phyloP scores from a whole-genome alignment of 30 jellyfish, hydroid and myxozoan genomes.

The Aurelia sp. region DNA sequence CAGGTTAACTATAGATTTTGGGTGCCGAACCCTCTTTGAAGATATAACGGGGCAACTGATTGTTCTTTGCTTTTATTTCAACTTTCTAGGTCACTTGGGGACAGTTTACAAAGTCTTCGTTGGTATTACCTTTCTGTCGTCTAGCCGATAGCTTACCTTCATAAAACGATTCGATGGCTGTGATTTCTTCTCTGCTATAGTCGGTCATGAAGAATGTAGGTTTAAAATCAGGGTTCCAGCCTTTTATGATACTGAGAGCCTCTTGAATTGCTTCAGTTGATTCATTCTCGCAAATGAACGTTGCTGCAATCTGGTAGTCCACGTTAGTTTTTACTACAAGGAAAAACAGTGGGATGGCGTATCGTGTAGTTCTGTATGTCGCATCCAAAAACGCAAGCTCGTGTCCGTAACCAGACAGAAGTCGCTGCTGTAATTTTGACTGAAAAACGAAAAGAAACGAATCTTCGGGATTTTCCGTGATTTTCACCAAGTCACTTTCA shows the following conservation, averaged over 20 bases:
- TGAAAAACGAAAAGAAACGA: conserved; percentile 72
- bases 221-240: conserved; percentile 76
- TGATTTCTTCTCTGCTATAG: conserved; percentile 66
- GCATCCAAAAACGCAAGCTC: conserved; percentile 70
- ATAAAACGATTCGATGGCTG: conserved; percentile 57
- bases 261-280: conserved; percentile 58
- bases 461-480: not conserved
- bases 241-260: conserved; percentile 56
- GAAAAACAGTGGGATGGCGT: conserved; percentile 83
- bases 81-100: too few relatives aligned
- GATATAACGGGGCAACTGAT: too few relatives aligned
- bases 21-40: too few relatives aligned
- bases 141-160: conserved; percentile 40
- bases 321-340: conserved; percentile 87
- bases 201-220: conserved; percentile 67
- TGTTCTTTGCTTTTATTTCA: too few relatives aligned
- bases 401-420: conserved; percentile 73
- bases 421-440: conserved; percentile 66
- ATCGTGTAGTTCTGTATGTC: conserved; percentile 68
- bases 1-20: too few relatives aligned
- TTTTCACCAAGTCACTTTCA: not conserved
- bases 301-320: conserved; percentile 81
- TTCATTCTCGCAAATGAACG: conserved; percentile 71
- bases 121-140: too few relatives aligned
- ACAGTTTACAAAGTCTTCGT: too few relatives aligned